A percentile compares a stretch with the other conserved stretches of the same genome.
phyloP scores from a whole-genome alignment of 2,888 invertebrate genomes.

The Tetragnatha montana region DNA sequence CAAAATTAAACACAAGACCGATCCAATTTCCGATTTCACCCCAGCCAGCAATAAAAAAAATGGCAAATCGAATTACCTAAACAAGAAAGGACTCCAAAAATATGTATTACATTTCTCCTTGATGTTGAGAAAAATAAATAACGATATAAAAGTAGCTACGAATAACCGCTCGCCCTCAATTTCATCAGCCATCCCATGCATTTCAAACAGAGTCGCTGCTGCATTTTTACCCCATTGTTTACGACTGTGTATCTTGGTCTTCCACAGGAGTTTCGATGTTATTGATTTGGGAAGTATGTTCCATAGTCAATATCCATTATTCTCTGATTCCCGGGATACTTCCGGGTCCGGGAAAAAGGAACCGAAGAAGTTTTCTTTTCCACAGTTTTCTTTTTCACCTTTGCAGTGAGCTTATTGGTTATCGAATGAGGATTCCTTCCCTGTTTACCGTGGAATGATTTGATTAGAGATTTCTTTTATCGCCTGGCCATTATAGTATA shows the following conservation, averaged over 20 bases:
- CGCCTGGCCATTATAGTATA: neutral
- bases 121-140: neutral
- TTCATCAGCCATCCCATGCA: slow-evolving; percentile 21
- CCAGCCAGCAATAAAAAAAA: neutral
- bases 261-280: slow-evolving; percentile 27
- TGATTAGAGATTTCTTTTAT: neutral
- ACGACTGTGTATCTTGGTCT: neutral
- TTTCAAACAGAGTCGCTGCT: slow-evolving; percentile 28
- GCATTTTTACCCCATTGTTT: slow-evolving; percentile 3
- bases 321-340: slow-evolving; percentile 9
- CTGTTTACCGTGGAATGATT: neutral
- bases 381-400: neutral
- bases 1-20: neutral
- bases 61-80: neutral
- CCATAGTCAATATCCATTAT: slow-evolving; percentile 53
- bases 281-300: slow-evolving; percentile 36
- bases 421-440: neutral
- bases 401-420: neutral
- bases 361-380: neutral
- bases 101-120: neutral
- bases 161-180: slow-evolving; percentile 31
- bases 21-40: neutral
- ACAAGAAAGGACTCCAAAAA: neutral
- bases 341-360: slow-evolving; percentile 23
- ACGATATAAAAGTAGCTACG: neutral